Conservation (phyloP, 2,888 invertebrate genomes). For the Hypolimnas misippus region DNA sequence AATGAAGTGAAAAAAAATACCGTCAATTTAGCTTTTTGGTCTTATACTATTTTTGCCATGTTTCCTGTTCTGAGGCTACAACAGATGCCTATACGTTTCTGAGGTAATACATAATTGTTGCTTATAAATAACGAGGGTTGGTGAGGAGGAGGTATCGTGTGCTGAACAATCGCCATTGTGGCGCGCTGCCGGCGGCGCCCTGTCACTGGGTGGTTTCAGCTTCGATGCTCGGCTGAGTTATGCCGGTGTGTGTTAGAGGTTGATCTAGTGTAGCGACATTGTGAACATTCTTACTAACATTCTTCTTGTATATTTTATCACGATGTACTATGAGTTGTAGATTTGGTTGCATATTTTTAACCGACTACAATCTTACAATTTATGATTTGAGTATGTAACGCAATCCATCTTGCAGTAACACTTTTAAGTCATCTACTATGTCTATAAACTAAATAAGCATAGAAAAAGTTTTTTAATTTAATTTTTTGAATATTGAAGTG, state of each 20-base stretch:
- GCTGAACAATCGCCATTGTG: conserved; percentile 77
- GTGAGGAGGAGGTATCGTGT: conserved; percentile 51
- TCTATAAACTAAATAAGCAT: no score
- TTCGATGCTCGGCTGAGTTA: conserved; percentile 36
- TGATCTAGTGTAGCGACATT: conserved; percentile 15
- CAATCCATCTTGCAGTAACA: no score
- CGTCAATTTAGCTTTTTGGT: no score
- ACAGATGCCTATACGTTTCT: conserved; percentile 22
- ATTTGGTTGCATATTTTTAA: no score
- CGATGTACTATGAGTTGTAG: no score
- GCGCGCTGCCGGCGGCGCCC: conserved; percentile 66
- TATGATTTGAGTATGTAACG: no score
- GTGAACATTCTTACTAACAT: neutral
- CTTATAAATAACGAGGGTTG: conserved; percentile 67
- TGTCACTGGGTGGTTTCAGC: conserved; percentile 66
- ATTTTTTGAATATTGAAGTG: no score
- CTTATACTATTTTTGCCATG: no score
- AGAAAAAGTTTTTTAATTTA: no score
- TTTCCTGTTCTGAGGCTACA: conserved; percentile 22
- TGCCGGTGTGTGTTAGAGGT: conserved; percentile 16
- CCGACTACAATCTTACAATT: no score
- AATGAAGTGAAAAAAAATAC: no score
- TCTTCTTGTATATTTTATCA: neutral
- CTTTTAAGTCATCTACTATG: no score
- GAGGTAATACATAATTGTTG: conserved; percentile 49